phyloP scores from a whole-genome alignment of 2,113 vertebrate species.

The Chamaea fasciata region DNA sequence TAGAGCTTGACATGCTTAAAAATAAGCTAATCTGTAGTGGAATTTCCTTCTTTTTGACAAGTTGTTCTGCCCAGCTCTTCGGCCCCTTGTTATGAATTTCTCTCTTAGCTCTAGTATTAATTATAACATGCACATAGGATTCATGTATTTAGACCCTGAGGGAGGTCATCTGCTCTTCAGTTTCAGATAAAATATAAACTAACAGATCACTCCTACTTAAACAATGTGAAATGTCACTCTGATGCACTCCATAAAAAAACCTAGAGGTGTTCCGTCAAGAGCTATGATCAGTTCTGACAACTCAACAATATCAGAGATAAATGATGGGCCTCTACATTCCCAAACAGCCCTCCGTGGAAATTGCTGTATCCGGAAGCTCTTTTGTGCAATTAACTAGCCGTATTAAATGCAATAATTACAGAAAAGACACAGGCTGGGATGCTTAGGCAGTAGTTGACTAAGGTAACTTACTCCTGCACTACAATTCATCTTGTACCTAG shows the following conservation, averaged over 20 bases:
- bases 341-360: slow-evolving; percentile 77
- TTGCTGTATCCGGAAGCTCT: slow-evolving; percentile 75
- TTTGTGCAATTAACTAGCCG: slow-evolving; percentile 78
- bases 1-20: slow-evolving; percentile 84
- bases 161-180: slow-evolving; percentile 78
- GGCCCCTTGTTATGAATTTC: slow-evolving; percentile 76
- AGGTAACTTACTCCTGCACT: slow-evolving; percentile 38
- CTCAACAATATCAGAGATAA: slow-evolving; percentile 79
- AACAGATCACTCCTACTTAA: slow-evolving; percentile 82
- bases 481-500: slow-evolving; percentile 36
- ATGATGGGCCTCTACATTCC: slow-evolving; percentile 78
- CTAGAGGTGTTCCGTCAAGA: slow-evolving; percentile 79
- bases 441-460: slow-evolving; percentile 64
- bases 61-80: slow-evolving; percentile 78
- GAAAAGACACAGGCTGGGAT: slow-evolving; percentile 69
- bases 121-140: slow-evolving; percentile 79
- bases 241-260: slow-evolving; percentile 73
- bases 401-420: slow-evolving; percentile 80
- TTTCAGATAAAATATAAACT: slow-evolving; percentile 85
- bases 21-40: slow-evolving; percentile 95
- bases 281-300: slow-evolving; percentile 84
- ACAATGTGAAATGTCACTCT: slow-evolving; percentile 81
- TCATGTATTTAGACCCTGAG: slow-evolving; percentile 78
- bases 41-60: slow-evolving; percentile 88
- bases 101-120: slow-evolving; percentile 76